A percentile compares a stretch with the other conserved stretches of the same genome.
Evolutionary conservation across 2,888 invertebrate genomes (phyloP).

Genomic region (Hirtodrosophila cameraria): DNA sequence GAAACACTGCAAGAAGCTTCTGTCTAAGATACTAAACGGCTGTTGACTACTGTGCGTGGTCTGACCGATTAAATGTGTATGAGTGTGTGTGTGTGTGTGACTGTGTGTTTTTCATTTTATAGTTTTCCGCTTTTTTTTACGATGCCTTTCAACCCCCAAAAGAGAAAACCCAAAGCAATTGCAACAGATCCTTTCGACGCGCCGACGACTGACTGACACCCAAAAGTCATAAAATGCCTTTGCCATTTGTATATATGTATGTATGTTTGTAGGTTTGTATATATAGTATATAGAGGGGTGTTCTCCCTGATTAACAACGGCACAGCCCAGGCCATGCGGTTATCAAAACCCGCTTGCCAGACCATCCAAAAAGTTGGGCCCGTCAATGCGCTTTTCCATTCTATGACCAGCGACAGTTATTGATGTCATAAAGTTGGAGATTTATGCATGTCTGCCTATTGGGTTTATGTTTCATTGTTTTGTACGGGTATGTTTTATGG

Average conservation of each 20-base stretch:
- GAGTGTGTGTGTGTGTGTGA: constrained; percentile 25
- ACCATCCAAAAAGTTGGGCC: constrained; percentile 50
- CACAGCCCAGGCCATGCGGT: constrained; percentile 57
- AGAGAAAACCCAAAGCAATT: constrained; percentile 60
- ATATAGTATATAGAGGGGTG: constrained; percentile 42
- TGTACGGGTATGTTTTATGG: constrained; percentile 10
- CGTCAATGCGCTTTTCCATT: constrained; percentile 57
- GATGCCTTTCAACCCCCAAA: constrained; percentile 69
- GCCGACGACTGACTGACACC: constrained; percentile 55
- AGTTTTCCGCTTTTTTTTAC: constrained; percentile 76
- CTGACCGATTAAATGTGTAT: constrained; percentile 50
- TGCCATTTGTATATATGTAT: constrained; percentile 61
- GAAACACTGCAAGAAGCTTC: constrained; percentile 53
- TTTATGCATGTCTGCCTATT: constrained; percentile 63
- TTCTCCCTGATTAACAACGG: constrained; percentile 56
- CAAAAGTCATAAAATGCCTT: constrained; percentile 77
- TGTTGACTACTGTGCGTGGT: constrained; percentile 70
- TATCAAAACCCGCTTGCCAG: constrained; percentile 52
- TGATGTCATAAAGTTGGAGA: constrained; percentile 80
- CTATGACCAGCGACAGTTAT: constrained; percentile 69
- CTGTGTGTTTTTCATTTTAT: constrained; percentile 75
- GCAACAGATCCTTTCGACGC: constrained; percentile 71
- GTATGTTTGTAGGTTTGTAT: constrained; percentile 15
- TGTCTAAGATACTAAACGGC: constrained; percentile 57
- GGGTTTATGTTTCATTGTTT: constrained; percentile 46